Evolutionary conservation across 2,888 invertebrate species (phyloP), one percentile per base, ranked within the genome.

Genomic region (Encarsia formosa): DNA sequence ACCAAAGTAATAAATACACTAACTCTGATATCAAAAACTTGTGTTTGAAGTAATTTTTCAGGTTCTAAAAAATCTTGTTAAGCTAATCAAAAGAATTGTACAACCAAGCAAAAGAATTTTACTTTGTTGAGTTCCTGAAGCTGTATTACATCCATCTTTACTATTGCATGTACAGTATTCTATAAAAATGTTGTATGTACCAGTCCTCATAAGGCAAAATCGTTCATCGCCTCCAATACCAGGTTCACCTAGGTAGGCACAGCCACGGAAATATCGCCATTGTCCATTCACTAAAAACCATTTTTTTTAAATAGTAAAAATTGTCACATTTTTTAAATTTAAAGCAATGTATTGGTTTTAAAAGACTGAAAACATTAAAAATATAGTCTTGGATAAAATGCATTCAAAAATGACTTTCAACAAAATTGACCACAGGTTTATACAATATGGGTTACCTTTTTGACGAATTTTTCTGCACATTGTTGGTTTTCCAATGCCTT

Each of bases 401-500:
- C n/a, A n/a, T n/a, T n/a, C n/a, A n/a, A n/a, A n/a, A n/a, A n/a
- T n/a, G n/a, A n/a, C n/a, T n/a, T n/a, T n/a, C n/a, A n/a, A n/a
- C n/a, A n/a, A n/a, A n/a, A n/a, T n/a, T n/a, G n/a, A n/a, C n/a
- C n/a, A n/a, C n/a, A n/a, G n/a, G n/a, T n/a, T n/a, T n/a, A n/a
- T n/a, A n/a, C n/a, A n/a, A n/a, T n/a, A n/a, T n/a, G n/a, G 45
- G 20, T 56, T 69, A 88, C 90, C 87, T 84, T 94, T 94, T 72
- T 93, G 93, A 52, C 93, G 78, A 51, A 91, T 90, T 79, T 94
- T 94, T 38, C 93, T 81, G 70, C 94, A 94, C 90, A 94, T 91
- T 11, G 86, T 88, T 0, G 93, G 82, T 37, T 79, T 78, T n/a
- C n/a, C n/a, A 0, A 86, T 78, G 18, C 84, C 86, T 2, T 83